Percentiles rank a stretch among this genome's conserved stretches.
Conservation (phyloP, 2,888 invertebrate species). For the Polydesmus complanatus region DNA sequence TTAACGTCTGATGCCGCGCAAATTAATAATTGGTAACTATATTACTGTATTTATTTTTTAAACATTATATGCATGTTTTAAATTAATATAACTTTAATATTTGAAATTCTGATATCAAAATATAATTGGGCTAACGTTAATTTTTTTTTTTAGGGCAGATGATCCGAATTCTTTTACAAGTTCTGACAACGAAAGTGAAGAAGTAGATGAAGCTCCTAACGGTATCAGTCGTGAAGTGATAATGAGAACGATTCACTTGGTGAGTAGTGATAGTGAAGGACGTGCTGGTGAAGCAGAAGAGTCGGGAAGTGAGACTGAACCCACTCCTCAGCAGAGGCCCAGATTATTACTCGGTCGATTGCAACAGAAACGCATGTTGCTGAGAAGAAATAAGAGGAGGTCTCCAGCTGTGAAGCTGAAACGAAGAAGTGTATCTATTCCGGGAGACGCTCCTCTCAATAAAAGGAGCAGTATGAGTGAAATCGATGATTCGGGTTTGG, state of each 20-base stretch:
- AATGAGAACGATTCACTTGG: background rate
- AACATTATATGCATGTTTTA: no score
- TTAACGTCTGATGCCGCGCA: background rate
- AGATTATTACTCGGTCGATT: background rate
- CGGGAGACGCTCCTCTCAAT: background rate
- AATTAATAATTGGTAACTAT: background rate
- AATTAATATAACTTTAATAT: no score
- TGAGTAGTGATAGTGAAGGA: conserved; percentile 18
- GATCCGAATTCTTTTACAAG: conserved; percentile 9
- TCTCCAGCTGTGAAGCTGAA: background rate
- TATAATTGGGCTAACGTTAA: no score
- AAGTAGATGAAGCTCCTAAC: background rate
- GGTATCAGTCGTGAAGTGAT: background rate
- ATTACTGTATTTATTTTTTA: background rate
- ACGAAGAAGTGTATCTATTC: background rate
- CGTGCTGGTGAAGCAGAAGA: conserved; percentile 22
- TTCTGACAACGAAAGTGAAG: conserved; percentile 11
- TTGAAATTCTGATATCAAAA: no score
- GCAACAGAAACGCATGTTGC: background rate
- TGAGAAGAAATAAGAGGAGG: background rate
- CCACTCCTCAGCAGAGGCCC: background rate
- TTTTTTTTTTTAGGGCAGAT: conserved; percentile 1
- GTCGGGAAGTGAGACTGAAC: conserved; percentile 12
- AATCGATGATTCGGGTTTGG: background rate
- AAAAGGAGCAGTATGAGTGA: background rate